phyloP scores from a whole-genome alignment of 1,140 invertebrate genomes.

The Chionoecetes opilio region DNA sequence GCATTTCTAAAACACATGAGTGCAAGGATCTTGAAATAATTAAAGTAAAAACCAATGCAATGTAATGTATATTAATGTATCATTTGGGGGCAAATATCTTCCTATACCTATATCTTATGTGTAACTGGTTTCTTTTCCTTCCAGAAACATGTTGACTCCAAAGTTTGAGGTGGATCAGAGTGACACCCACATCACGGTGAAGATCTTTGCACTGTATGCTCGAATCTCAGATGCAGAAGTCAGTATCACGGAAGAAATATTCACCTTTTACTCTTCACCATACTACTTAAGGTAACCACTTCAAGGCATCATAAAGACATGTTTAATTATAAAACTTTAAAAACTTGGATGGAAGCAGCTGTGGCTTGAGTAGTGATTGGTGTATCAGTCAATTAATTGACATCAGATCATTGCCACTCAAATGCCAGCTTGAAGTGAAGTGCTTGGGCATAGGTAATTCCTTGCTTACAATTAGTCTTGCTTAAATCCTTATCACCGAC shows the following conservation, averaged over 20 bases:
- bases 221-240: conserved; percentile 65
- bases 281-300: conserved; percentile 68
- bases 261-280: conserved; percentile 72
- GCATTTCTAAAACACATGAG: no score
- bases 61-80: background rate
- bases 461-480: no score
- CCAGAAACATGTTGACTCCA: conserved; percentile 63
- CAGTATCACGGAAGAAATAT: conserved; percentile 63
- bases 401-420: no score
- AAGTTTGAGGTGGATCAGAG: conserved; percentile 69
- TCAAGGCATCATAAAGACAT: no score
- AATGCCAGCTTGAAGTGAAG: no score
- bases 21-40: background rate
- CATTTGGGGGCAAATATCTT: no score
- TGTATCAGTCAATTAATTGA: no score
- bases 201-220: conserved; percentile 72
- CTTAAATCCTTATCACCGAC: no score
- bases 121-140: background rate
- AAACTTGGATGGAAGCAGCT: no score
- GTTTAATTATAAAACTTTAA: no score
- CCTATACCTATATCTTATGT: background rate
- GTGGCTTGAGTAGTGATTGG: no score
- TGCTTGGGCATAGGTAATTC: no score
- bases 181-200: conserved; percentile 56
- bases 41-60: background rate